Conservation (phyloP, 35 echinoderm and acorn worm genomes). For the Apostichopus parvimensis region DNA sequence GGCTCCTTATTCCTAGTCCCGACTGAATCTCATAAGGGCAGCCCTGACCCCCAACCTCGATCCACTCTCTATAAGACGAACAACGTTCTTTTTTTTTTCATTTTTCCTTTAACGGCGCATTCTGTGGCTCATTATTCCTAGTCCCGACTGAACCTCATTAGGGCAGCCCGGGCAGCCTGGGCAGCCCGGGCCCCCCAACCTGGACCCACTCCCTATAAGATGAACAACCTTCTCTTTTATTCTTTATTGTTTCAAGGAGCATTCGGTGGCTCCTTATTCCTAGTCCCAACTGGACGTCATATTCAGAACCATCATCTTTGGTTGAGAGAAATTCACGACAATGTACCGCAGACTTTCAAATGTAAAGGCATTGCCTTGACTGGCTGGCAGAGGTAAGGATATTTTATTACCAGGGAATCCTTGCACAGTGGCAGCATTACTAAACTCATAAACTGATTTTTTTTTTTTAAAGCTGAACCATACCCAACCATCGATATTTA, state of each 20-base stretch:
- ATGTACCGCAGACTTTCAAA: slow-evolving; percentile 55
- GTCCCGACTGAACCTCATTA: slow-evolving; percentile 49
- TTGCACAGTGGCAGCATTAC: neutral
- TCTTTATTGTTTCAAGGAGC: slow-evolving; percentile 55
- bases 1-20: slow-evolving; percentile 55
- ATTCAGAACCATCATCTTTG: slow-evolving; percentile 80
- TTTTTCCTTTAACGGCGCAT: slow-evolving; percentile 56
- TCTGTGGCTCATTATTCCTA: slow-evolving; percentile 63
- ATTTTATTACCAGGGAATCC: neutral
- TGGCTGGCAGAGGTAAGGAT: slow-evolving; percentile 84
- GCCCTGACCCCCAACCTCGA: too few species aligned
- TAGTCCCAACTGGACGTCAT: slow-evolving; percentile 54
- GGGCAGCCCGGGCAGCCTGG: too few species aligned
- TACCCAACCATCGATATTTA: too few species aligned
- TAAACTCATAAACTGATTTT: too few species aligned
- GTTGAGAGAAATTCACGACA: slow-evolving; percentile 53
- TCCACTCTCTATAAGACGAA: too few species aligned
- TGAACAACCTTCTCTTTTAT: too few species aligned
- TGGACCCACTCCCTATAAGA: too few species aligned
- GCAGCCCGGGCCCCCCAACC: too few species aligned
- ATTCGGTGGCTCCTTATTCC: slow-evolving; percentile 69
- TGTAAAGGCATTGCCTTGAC: slow-evolving; percentile 75
- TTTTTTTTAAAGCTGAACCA: too few species aligned
- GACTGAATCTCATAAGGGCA: slow-evolving; percentile 21
- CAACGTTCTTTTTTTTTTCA: too few species aligned